Evolutionary conservation across 64 coral and sea anemone genomes (phyloP), one percentile per base, ranked within the genome.

Genomic region (Montipora sp.): DNA sequence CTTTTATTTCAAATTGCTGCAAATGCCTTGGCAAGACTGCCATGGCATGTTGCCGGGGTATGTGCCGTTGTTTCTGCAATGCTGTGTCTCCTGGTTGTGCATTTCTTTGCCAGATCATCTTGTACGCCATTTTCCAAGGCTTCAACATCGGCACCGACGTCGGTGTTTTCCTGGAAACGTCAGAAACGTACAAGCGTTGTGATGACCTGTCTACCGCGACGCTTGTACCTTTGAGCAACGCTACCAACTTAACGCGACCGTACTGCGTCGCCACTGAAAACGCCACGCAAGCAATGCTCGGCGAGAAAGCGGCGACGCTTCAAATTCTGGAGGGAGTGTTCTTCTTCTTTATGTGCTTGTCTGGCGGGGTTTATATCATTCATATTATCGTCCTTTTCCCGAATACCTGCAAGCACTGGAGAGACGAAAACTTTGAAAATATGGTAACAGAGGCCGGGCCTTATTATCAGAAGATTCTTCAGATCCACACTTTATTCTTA

Each of bases 131-230:
- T 4, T 92, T 95, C 65, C 98, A 99, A 92, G 91, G 92, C 6
- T 99, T 99, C 84, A 99, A 99, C 75, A 88, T 96, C 50, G 94
- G 89, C 46, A 99, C 98, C 16, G 98, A 99, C 48, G 92, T 99
- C n/a, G 98, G 98, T 14, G 81, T 99, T 3, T 96, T 99, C 75
- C 59, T 96, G 4, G 98, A 99, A 46, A 92, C 95, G 7, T 92
- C 84, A 12, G 89, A 92, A 65, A 96, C 92, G 49, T 90, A 89
- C 77, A 12, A 72, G 16, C 88, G 83, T 9, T 99, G 98, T 69
- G 63, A 99, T 66, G 94, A 89, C 4, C 75, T 96, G 22, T 80
- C 92, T 2, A 88, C 83, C 15, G 93, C 87, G 0, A 91, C 90
- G 18, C 69, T 92, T 0, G 77, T 87, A 21, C 85, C 84, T 19